Conservation (phyloP, 2,888 invertebrate species). For the Orthosia incerta region DNA sequence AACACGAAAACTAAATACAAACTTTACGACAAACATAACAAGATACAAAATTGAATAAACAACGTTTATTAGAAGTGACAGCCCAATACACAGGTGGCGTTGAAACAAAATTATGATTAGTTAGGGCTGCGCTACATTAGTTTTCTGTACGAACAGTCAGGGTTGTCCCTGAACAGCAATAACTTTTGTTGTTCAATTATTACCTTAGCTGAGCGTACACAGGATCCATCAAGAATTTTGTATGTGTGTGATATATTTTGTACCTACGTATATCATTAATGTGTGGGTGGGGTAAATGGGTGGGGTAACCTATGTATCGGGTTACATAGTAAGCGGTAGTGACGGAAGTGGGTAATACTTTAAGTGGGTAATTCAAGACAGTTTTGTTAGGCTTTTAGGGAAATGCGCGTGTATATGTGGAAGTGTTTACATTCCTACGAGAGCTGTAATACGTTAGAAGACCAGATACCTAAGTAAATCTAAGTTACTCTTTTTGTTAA, state of each 20-base stretch:
- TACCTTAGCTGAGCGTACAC: slow-evolving; percentile 30
- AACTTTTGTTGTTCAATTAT: slow-evolving; percentile 61
- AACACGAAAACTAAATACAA: slow-evolving; percentile 23
- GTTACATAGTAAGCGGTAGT: slow-evolving; percentile 32
- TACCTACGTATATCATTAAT: neutral
- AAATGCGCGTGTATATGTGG: slow-evolving; percentile 13
- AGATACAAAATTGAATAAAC: slow-evolving; percentile 50
- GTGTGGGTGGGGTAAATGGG: neutral
- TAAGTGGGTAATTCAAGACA: slow-evolving; percentile 45
- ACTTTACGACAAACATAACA: slow-evolving; percentile 35
- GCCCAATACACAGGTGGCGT: slow-evolving; percentile 58
- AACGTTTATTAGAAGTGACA: slow-evolving; percentile 52
- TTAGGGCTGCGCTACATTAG: slow-evolving; percentile 52
- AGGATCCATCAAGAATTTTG: slow-evolving; percentile 43
- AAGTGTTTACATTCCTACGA: slow-evolving; percentile 5
- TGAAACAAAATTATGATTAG: slow-evolving; percentile 63
- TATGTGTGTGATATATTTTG: slow-evolving; percentile 16
- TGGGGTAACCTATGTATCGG: slow-evolving; percentile 40
- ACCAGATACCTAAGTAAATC: neutral
- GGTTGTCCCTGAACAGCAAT: slow-evolving; percentile 49
- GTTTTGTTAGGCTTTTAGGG: slow-evolving; percentile 40
- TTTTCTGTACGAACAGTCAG: slow-evolving; percentile 44
- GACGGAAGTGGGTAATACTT: slow-evolving; percentile 41
- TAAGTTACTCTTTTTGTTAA: neutral
- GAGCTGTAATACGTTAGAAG: neutral